These are phyloP conservation scores for Epicampocera succincta DNA, from an alignment of 2,888 invertebrate genomes.

Conservation along the genomic window DNA sequence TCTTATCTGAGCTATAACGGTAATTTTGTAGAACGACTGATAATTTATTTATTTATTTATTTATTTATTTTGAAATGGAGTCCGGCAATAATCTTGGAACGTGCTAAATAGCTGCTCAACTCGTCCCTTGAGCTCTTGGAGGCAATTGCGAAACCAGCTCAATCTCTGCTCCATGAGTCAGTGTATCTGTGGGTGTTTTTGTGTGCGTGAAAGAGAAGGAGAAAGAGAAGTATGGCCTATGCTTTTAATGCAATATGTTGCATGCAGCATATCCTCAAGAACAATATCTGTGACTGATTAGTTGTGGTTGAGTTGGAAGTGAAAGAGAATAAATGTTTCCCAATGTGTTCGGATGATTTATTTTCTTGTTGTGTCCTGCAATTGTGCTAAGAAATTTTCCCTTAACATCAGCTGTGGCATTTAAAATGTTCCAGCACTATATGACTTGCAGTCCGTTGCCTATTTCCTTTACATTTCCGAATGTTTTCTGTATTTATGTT, in stretches of 20 bases:
- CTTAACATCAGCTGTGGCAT: conserved; percentile 36
- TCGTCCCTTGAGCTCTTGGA: background rate
- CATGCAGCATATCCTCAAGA: conserved; percentile 33
- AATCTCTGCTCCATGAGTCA: conserved; percentile 14
- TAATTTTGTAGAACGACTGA: conserved; percentile 5
- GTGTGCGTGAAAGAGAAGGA: background rate
- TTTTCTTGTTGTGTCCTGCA: conserved; percentile 10
- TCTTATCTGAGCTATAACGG: conserved; percentile 21
- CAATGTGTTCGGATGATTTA: conserved; percentile 38
- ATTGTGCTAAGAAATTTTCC: background rate
- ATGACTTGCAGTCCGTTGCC: conserved; percentile 42
- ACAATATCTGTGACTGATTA: conserved; percentile 56
- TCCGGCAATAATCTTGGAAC: background rate
- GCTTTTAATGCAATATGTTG: conserved; percentile 18
- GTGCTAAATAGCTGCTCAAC: background rate
- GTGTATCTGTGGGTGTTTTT: too few relatives aligned
- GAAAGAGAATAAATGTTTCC: background rate
- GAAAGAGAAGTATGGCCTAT: background rate
- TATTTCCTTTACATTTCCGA: background rate
- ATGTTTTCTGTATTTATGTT: conserved; percentile 10
- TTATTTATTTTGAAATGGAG: background rate
- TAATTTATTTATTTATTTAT: conserved; percentile 22
- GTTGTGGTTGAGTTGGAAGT: conserved; percentile 19
- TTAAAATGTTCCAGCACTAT: conserved; percentile 27
- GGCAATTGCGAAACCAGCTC: conserved; percentile 8